Evolutionary conservation across 1,140 invertebrate species (phyloP), one percentile per base, ranked within the genome.

Genomic region (Acromyrmex charruanus): DNA sequence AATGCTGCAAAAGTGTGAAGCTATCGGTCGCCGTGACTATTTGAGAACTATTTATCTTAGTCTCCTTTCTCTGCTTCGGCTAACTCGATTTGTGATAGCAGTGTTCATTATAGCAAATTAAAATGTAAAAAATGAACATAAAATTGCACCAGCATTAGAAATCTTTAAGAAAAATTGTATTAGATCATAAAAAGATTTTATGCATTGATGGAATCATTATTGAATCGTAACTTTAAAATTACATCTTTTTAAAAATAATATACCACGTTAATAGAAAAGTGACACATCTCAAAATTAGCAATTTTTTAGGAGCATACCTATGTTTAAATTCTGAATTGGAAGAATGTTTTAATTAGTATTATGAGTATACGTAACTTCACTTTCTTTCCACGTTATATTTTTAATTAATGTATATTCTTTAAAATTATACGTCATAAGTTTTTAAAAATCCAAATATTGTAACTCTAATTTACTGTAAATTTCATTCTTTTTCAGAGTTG

Each of bases 21-120:
- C 72, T 88, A 86, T 88, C 90, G 82, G 71, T 77, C 77, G 53
- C 84, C 77, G 66, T 88, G 77, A 90, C 79, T 74, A 88, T 91
- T 90, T 88, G 89, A 80, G 74, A 84, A 87, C 90, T 90, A 90
- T 91, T 90, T 90, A 91, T 91, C 89, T 82, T 80, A 59, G 72
- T 63, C 66, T 77, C 6, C 66, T 77, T 74, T 87, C 28, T 25
- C 10, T 9, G 75, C 74, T 88, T 88, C 68, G 72, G 74, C 74
- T 81, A 72, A n/a, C 74, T 58, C 49, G 39, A 79, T 77, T 85
- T 59, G 69, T 61, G 72, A 90, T 86, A 86, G 68, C n/a, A 65
- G 44, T 61, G 39, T 10, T 53, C 35, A 39, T 72, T 28, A 59
- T 65, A 74, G 49, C 77, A 89, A 89, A 82, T 74, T 87, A 81